Conservation (phyloP, 1,140 invertebrate species). For the Trichomalopsis sarcophagae region DNA sequence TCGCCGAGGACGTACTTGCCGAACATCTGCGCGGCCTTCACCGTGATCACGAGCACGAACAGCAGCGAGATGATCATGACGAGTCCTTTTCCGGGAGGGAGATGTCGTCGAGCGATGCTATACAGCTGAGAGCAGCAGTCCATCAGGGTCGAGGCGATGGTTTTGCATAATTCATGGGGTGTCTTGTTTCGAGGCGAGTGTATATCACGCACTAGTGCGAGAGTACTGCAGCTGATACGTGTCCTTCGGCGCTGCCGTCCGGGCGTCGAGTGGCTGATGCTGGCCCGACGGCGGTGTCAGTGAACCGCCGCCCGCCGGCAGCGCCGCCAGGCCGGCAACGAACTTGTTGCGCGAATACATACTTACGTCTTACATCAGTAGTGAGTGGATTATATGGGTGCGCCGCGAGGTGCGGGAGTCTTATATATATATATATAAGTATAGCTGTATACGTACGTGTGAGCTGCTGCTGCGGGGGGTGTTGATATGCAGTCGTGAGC, state of each 20-base stretch:
- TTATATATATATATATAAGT: too few species aligned
- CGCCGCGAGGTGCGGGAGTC: too few species aligned
- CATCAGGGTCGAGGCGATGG: not conserved
- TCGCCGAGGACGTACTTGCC: not conserved
- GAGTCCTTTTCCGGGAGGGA: not conserved
- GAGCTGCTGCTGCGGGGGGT: too few species aligned
- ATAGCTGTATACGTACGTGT: too few species aligned
- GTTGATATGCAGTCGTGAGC: too few species aligned
- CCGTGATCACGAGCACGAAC: not conserved
- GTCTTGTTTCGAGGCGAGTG: conserved; percentile 51
- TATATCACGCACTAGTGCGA: not conserved
- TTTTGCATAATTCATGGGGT: not conserved
- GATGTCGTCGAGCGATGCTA: too few species aligned
- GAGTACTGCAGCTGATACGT: conserved; percentile 55
- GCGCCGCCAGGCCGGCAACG: conserved; percentile 50
- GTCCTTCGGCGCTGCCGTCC: conserved; percentile 58
- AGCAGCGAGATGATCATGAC: not conserved
- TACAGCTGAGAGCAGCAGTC: not conserved
- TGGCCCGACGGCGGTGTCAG: conserved; percentile 68
- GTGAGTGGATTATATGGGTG: too few species aligned
- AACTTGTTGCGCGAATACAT: conserved; percentile 67
- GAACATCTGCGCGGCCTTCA: not conserved
- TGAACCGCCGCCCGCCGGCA: conserved; percentile 64
- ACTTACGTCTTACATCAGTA: too few species aligned
- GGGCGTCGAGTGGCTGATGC: conserved; percentile 54